Percentiles rank a stretch among this genome's conserved stretches.
phyloP scores from a whole-genome alignment of 1,140 invertebrate species.

The Cotesia typhae region DNA sequence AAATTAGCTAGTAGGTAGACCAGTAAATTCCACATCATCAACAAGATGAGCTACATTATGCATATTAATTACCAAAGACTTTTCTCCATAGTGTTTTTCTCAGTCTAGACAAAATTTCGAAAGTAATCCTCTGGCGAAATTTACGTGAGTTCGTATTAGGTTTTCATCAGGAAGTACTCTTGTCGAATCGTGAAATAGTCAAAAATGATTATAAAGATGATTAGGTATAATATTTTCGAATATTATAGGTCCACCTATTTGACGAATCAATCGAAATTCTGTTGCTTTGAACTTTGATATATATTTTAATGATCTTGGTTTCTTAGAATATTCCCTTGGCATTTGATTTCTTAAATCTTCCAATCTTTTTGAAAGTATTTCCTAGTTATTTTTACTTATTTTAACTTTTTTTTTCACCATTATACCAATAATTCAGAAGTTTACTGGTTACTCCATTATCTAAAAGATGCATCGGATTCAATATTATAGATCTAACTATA shows the following conservation, averaged over 20 bases:
- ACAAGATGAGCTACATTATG: conserved; percentile 33
- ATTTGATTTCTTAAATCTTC: conserved; percentile 10
- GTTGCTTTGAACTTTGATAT: conserved; percentile 29
- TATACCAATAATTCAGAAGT: conserved; percentile 14
- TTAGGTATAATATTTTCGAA: conserved; percentile 21
- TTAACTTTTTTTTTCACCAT: conserved; percentile 13
- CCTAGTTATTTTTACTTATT: background rate
- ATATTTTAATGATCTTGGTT: conserved; percentile 17
- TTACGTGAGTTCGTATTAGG: background rate
- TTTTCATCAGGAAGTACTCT: conserved; percentile 28
- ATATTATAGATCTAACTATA: conserved; percentile 12
- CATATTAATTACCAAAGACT: conserved; percentile 28
- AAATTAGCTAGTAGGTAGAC: conserved; percentile 17
- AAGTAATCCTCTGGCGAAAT: conserved; percentile 10
- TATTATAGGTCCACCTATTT: conserved; percentile 20
- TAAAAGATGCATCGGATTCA: conserved; percentile 31
- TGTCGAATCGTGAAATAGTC: conserved; percentile 27
- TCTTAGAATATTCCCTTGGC: conserved; percentile 26
- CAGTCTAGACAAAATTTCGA: conserved; percentile 10
- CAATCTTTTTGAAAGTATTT: conserved; percentile 26
- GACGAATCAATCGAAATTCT: conserved; percentile 24
- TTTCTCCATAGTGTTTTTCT: conserved; percentile 25
- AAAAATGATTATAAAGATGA: conserved; percentile 32
- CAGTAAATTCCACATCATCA: conserved; percentile 22
- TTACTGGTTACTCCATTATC: conserved; percentile 25